These are phyloP conservation scores for Paramisgurnus dabryanus DNA, from an alignment of 2,113 vertebrate species.

Conservation along the genomic window DNA sequence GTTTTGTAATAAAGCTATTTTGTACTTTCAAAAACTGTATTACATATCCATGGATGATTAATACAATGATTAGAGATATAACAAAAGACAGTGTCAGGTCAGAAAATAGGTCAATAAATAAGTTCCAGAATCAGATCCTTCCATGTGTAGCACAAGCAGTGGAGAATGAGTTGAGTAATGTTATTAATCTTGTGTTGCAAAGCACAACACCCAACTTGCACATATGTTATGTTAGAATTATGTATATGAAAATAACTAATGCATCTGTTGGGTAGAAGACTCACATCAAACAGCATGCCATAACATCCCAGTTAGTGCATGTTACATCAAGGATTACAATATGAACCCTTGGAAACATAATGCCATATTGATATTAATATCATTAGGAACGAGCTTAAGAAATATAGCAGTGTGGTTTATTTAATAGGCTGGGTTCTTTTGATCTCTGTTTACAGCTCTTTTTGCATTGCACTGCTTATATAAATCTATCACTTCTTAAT, in stretches of 20 bases:
- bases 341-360: background rate
- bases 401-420: background rate
- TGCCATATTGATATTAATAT: constrained; percentile 16
- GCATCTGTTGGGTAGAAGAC: constrained; percentile 16
- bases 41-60: background rate
- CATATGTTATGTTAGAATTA: background rate
- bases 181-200: constrained; percentile 1
- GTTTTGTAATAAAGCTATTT: background rate
- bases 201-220: background rate
- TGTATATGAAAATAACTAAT: background rate
- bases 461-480: background rate
- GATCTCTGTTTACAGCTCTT: background rate
- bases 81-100: no score
- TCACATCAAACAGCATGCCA: constrained; percentile 5
- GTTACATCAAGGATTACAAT: constrained; percentile 18
- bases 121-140: background rate
- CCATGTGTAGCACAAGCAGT: background rate
- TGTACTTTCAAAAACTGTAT: background rate
- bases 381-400: background rate
- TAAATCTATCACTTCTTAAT: background rate
- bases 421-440: background rate
- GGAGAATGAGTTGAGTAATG: background rate
- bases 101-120: background rate
- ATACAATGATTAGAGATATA: background rate
- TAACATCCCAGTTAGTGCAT: constrained; percentile 2